Evolutionary conservation across 2,888 invertebrate species (phyloP), one percentile per base, ranked within the genome.

Genomic region (Cryptus armator): DNA sequence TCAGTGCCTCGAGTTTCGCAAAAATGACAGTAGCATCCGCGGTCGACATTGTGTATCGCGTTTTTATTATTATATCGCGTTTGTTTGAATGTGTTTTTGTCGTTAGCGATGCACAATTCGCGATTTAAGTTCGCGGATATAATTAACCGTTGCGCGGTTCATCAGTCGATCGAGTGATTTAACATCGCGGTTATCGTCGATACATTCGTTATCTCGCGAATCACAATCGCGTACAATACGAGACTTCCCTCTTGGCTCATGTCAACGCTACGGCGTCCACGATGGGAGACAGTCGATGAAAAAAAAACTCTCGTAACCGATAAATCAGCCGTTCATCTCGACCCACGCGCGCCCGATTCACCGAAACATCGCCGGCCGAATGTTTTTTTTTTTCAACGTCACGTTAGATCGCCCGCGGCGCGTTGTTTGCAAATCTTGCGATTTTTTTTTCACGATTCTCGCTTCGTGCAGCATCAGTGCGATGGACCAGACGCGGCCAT

Each of bases 1-100:
- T 98, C 91, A 99, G 96, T 84, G 98, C 98, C 95, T 99, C 98
- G 88, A 99, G 94, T 94, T 98, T 99, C 72, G 98, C 98, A 94
- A 98, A 97, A 92, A 98, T 97, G 91, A 97, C 96, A 84, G 98
- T 95, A 94, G 98, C 97, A 94, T 97, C 97, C 89, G 96, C 96
- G 92, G 96, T 96, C 84, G 96, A 96, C 96, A 97, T 97, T 91
- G 92, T 94, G 72, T 75, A 37, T 19, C 46, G 43, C 9, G 4
- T 46, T 59, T 37, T 9, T 37, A 5, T 37, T 37, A 56, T 71
- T 43, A 48, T 37, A 7, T 12, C 32, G 51, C 9, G 43, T 67
- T 83, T 37, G 9, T 19, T 19, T 9, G 14, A 56, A 19, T 56
- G 32, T 43, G 1, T 67, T 29, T 44, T 16, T 16, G 37, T 9